These are phyloP conservation scores for Ylistrum balloti DNA, from an alignment of 1,140 invertebrate species.

Conservation along the genomic window DNA sequence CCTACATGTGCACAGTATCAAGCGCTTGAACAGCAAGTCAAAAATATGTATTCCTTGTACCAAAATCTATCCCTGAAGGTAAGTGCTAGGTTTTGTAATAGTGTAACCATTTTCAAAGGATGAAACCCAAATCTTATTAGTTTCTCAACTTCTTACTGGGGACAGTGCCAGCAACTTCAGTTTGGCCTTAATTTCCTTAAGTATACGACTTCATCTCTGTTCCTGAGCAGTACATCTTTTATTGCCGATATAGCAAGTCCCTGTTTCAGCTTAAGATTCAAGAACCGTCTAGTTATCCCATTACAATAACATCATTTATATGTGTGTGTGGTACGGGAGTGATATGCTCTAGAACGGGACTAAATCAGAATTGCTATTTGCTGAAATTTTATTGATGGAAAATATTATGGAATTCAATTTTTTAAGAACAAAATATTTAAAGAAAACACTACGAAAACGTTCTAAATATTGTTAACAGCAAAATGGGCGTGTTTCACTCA, in stretches of 20 bases:
- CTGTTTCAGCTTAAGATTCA: background rate
- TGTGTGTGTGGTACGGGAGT: background rate
- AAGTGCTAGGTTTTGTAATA: constrained; percentile 71
- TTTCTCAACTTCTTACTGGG: constrained; percentile 17
- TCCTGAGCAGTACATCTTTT: background rate
- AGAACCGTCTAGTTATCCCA: background rate
- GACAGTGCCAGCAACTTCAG: background rate
- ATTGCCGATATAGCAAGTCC: background rate
- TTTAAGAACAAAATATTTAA: too few relatives aligned
- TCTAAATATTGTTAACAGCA: too few relatives aligned
- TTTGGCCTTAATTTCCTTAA: background rate
- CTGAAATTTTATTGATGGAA: too few relatives aligned
- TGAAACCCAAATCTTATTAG: constrained; percentile 42
- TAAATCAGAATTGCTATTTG: too few relatives aligned
- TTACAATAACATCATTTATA: background rate
- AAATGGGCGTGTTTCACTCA: too few relatives aligned
- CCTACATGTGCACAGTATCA: constrained; percentile 95
- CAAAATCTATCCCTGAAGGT: constrained; percentile 88
- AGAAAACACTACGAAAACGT: too few relatives aligned
- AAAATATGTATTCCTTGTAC: constrained; percentile 82
- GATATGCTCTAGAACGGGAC: background rate
- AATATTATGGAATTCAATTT: too few relatives aligned
- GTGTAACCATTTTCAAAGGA: background rate
- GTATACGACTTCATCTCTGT: background rate
- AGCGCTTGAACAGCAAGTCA: constrained; percentile 89